A percentile compares a stretch with the other conserved stretches of the same genome.
Conservation (phyloP, 2,888 invertebrate species). For the Linyphia triangularis region DNA sequence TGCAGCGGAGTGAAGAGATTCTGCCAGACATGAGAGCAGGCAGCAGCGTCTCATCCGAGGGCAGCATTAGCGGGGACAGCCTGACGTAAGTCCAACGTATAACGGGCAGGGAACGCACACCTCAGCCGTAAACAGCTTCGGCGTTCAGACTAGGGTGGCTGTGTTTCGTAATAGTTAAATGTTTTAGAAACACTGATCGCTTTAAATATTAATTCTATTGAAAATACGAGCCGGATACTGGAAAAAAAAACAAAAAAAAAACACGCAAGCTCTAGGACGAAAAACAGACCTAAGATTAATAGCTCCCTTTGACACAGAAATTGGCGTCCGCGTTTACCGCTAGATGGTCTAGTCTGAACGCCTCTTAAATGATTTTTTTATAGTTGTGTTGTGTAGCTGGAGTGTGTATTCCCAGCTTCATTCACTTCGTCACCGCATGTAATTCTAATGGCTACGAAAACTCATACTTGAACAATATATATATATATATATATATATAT, state of each 20-base stretch:
- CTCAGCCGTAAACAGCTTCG: background rate
- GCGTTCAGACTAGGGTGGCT: conserved; percentile 3
- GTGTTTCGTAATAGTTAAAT: no score
- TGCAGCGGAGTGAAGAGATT: conserved; percentile 98
- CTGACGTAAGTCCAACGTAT: conserved; percentile 75
- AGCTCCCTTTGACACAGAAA: no score
- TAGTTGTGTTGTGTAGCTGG: no score
- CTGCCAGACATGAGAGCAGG: conserved; percentile 91
- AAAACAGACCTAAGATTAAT: no score
- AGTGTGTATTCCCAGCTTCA: background rate
- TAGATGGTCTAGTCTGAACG: background rate
- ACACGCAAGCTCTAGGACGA: background rate
- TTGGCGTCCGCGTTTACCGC: background rate
- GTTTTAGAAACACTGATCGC: no score
- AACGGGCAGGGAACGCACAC: no score
- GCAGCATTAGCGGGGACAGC: conserved; percentile 79
- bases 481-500: no score
- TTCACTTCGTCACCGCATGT: background rate
- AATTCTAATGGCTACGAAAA: no score
- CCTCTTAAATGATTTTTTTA: background rate
- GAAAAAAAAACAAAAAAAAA: background rate
- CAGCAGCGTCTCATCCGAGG: conserved; percentile 95
- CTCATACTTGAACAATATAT: no score
- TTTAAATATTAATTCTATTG: no score
- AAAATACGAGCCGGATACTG: background rate